A percentile compares a stretch with the other conserved stretches of the same genome.
Evolutionary conservation across 2,797 vertebrate genomes (phyloP).

Genomic region (Miichthys miiuy): DNA sequence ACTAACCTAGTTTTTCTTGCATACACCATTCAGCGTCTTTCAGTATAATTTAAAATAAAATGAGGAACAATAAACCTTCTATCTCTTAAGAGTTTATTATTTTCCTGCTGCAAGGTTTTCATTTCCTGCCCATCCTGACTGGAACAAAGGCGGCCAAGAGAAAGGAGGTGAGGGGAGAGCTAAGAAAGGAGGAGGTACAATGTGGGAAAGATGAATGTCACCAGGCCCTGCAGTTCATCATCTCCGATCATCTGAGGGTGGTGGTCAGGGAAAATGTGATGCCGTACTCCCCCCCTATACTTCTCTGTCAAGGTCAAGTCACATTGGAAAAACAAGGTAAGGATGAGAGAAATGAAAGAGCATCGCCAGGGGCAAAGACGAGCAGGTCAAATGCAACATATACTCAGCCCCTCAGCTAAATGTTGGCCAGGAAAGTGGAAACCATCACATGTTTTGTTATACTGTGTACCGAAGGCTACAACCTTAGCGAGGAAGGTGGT

Average conservation of each 20-base stretch:
- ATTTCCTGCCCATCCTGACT: conserved; percentile 24
- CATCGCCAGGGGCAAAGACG: conserved; percentile 50
- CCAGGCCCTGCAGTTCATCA: conserved; percentile 80
- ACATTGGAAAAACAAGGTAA: conserved; percentile 60
- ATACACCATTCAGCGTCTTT: background rate
- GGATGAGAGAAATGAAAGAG: conserved; percentile 58
- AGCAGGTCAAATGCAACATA: conserved; percentile 54
- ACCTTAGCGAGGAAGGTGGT: conserved; percentile 7
- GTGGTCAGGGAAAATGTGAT: conserved; percentile 75
- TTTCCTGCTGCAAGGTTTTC: conserved; percentile 29
- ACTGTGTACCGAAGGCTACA: conserved; percentile 1
- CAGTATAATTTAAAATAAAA: background rate
- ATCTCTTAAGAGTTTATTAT: conserved; percentile 19
- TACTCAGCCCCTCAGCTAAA: conserved; percentile 52
- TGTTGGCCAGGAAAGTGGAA: conserved; percentile 34
- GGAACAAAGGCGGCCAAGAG: conserved; percentile 30
- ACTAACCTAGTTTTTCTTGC: background rate
- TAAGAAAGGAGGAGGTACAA: conserved; percentile 58
- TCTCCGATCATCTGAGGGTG: conserved; percentile 76
- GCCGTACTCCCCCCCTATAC: conserved; percentile 44
- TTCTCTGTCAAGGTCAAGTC: conserved; percentile 81
- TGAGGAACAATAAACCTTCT: conserved; percentile 3
- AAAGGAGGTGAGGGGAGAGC: conserved; percentile 34
- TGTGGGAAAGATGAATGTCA: conserved; percentile 83
- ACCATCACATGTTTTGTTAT: conserved; percentile 1